Percentiles rank a stretch among this genome's conserved stretches.
These are phyloP conservation scores for Pentalonia nigronervosa DNA, from an alignment of 1,140 invertebrate genomes.

Conservation along the genomic window DNA sequence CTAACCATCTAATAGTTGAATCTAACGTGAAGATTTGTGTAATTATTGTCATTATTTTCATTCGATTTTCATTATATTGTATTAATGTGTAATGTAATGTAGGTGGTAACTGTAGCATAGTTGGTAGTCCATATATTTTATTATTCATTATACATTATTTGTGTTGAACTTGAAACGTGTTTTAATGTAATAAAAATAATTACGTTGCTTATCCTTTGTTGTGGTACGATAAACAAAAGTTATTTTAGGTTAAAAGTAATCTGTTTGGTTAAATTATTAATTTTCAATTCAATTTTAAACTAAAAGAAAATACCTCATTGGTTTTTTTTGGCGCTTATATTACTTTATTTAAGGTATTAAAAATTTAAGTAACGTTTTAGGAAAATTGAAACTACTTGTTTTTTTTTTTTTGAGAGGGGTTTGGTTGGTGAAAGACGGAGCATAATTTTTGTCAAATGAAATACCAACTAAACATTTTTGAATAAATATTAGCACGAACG, in stretches of 20 bases:
- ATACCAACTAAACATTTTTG: neutral
- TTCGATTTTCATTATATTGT: neutral
- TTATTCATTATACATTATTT: neutral
- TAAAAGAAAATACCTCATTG: conserved; percentile 9
- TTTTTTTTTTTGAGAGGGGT: neutral
- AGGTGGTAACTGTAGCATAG: neutral
- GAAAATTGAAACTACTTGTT: neutral
- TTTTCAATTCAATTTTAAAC: neutral
- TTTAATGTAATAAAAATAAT: neutral
- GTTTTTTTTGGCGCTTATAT: neutral
- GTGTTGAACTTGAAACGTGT: neutral
- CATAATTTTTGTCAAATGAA: neutral
- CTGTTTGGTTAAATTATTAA: conserved; percentile 18
- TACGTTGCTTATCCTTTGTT: neutral
- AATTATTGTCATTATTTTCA: neutral
- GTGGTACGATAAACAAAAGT: neutral
- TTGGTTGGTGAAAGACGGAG: neutral
- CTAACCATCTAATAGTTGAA: neutral
- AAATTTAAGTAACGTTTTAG: conserved; percentile 8
- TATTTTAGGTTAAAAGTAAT: neutral
- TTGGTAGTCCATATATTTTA: neutral
- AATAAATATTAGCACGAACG: neutral
- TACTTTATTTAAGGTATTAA: neutral
- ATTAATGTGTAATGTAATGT: neutral
- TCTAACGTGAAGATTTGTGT: neutral